Evolutionary conservation across 2,888 invertebrate species (phyloP).

Genomic region (Xylota segnis): DNA sequence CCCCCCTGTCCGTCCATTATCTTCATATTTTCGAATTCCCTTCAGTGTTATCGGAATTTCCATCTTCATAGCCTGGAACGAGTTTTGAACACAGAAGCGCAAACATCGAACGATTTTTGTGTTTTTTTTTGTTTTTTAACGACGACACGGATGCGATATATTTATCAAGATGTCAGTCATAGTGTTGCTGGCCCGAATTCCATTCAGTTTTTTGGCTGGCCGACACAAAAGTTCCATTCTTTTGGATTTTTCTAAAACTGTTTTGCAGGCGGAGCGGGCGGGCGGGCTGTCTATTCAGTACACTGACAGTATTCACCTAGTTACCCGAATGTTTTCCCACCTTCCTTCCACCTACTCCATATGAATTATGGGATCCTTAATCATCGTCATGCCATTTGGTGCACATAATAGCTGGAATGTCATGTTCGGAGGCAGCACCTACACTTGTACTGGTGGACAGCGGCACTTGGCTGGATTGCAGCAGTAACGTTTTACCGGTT

Average conservation of each 20-base stretch:
- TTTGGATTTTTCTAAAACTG: conserved; percentile 16
- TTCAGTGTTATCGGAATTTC: neutral
- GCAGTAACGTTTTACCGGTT: conserved; percentile 45
- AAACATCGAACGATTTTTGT: conserved; percentile 8
- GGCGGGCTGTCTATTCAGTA: neutral
- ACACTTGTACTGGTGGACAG: conserved; percentile 42
- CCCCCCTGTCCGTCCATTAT: too few species aligned
- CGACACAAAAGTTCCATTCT: conserved; percentile 2
- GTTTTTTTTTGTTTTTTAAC: too few species aligned
- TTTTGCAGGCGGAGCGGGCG: neutral
- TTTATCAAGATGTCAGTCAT: conserved; percentile 45
- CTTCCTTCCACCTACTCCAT: conserved; percentile 10
- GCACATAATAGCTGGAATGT: conserved; percentile 53
- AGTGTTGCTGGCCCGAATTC: conserved; percentile 24
- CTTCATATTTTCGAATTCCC: neutral
- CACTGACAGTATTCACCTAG: conserved; percentile 55
- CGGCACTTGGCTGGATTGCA: conserved; percentile 39
- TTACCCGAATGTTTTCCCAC: conserved; percentile 41
- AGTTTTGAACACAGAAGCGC: neutral
- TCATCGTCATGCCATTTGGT: conserved; percentile 74
- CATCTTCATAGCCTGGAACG: neutral
- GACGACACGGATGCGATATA: conserved; percentile 20
- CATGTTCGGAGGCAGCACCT: conserved; percentile 61
- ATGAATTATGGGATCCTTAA: conserved; percentile 72
- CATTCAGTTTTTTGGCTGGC: conserved; percentile 1